These are phyloP conservation scores for Drosophila leontia DNA, from an alignment of 1,140 invertebrate genomes.

Conservation along the genomic window DNA sequence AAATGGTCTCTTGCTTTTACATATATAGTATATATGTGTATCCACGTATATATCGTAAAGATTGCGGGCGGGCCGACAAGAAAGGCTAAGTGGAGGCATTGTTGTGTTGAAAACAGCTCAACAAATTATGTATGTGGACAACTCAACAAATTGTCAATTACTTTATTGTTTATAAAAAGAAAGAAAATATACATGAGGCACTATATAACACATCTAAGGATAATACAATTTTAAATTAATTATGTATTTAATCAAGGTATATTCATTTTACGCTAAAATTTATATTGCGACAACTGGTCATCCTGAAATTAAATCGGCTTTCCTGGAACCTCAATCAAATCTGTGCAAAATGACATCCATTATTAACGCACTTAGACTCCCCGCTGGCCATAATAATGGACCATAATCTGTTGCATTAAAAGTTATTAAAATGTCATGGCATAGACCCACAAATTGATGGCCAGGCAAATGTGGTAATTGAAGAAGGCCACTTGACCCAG, in stretches of 20 bases:
- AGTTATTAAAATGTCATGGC: conserved; percentile 57
- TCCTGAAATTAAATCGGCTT: background rate
- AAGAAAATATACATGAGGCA: background rate
- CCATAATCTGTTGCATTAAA: conserved; percentile 59
- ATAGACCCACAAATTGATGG: conserved; percentile 42
- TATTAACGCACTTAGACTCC: conserved; percentile 41
- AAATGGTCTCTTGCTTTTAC: conserved; percentile 30
- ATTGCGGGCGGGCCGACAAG: conserved; percentile 22
- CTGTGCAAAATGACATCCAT: conserved; percentile 48
- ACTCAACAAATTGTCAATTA: conserved; percentile 41
- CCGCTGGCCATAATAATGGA: conserved; percentile 43
- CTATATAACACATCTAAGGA: no score
- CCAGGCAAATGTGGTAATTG: conserved; percentile 55
- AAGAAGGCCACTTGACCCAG: conserved; percentile 61
- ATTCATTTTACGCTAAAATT: background rate
- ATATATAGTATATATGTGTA: background rate
- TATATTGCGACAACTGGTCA: background rate
- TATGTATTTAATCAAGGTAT: background rate
- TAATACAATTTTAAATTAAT: no score
- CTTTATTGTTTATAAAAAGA: conserved; percentile 22
- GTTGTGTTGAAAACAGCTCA: conserved; percentile 41
- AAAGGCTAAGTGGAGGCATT: conserved; percentile 35
- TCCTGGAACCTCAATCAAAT: conserved; percentile 32
- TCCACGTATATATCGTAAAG: conserved; percentile 21
- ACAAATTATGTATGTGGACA: conserved; percentile 47